Evolutionary conservation across 2,888 invertebrate species (phyloP).

Genomic region (Rotaria magnacalcarata): DNA sequence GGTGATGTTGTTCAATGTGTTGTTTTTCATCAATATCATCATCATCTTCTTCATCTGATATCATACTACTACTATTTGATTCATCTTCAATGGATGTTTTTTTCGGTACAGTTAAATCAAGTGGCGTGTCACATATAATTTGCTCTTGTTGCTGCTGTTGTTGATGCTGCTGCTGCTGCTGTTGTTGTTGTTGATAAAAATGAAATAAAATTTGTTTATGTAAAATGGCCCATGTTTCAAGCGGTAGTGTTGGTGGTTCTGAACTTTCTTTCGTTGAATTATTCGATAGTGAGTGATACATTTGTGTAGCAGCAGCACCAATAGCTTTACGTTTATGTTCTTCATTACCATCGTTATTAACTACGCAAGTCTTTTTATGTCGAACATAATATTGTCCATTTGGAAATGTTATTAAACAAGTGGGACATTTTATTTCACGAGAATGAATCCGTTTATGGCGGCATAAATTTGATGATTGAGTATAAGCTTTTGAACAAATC

Average conservation of each 20-base stretch:
- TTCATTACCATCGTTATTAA: neutral
- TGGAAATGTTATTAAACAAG: neutral
- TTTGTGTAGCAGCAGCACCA: slow-evolving; percentile 10
- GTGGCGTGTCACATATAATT: neutral
- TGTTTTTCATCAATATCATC: slow-evolving; percentile 1
- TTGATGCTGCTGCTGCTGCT: neutral
- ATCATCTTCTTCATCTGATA: slow-evolving; percentile 7
- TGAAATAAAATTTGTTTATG: slow-evolving; percentile 23
- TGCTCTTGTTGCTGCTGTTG: neutral
- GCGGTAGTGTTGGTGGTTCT: neutral
- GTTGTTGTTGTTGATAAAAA: neutral
- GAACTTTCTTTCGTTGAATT: neutral
- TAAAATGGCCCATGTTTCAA: neutral
- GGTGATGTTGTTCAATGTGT: neutral
- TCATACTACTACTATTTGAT: neutral
- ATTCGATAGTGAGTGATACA: neutral
- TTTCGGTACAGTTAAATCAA: slow-evolving; percentile 15
- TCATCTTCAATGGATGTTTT: slow-evolving; percentile 18
- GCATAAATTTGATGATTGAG: slow-evolving; percentile 47
- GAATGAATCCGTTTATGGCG: slow-evolving; percentile 46
- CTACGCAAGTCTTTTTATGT: neutral
- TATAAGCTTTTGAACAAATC: slow-evolving; percentile 46
- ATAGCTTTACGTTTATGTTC: neutral
- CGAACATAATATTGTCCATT: slow-evolving; percentile 7
- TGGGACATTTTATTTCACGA: slow-evolving; percentile 34